Conservation (phyloP, 2,113 vertebrate species). For the Pontoporia blainvillei region DNA sequence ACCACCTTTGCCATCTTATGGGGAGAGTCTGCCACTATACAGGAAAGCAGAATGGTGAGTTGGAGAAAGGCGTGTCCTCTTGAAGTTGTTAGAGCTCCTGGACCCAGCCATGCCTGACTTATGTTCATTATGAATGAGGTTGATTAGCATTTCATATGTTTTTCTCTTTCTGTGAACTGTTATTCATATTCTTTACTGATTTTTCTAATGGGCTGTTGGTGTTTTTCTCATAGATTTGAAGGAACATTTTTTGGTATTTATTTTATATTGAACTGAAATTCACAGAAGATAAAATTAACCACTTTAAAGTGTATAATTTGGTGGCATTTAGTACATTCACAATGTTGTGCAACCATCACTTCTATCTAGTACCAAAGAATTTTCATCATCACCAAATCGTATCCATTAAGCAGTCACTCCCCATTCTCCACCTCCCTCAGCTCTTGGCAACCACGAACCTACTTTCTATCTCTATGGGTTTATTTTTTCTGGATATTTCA, state of each 20-base stretch:
- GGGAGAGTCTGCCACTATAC: background rate
- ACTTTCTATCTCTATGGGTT: background rate
- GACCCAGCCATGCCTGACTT: background rate
- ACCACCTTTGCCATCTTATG: background rate
- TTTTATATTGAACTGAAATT: background rate
- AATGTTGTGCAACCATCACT: background rate
- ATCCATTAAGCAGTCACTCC: background rate
- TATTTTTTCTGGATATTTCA: background rate
- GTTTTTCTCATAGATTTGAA: background rate
- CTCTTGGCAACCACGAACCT: background rate
- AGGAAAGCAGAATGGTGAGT: background rate
- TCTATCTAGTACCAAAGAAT: background rate
- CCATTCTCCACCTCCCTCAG: background rate
- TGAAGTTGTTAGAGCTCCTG: background rate
- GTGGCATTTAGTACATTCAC: background rate
- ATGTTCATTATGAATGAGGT: background rate
- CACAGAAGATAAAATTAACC: background rate
- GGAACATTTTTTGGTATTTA: background rate
- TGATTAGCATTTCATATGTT: background rate
- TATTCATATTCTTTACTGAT: background rate
- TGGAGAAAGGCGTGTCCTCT: background rate
- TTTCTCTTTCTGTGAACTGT: background rate
- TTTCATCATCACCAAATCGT: background rate
- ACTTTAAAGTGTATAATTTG: background rate
- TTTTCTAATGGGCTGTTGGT: background rate